Percentiles rank a stretch among this genome's conserved stretches.
These are phyloP conservation scores for Menidia menidia DNA, from an alignment of 2,797 vertebrate genomes.

Conservation along the genomic window DNA sequence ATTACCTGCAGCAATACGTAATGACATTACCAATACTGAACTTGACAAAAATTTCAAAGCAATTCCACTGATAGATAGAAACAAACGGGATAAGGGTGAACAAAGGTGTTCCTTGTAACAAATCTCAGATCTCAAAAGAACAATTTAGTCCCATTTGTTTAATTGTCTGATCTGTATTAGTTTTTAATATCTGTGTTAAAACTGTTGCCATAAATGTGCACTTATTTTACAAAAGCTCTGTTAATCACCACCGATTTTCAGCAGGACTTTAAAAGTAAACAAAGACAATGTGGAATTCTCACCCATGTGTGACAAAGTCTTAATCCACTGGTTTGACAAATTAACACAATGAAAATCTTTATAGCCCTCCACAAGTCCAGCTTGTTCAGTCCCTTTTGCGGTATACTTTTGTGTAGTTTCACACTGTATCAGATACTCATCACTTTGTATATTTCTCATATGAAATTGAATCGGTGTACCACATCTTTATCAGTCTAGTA, in stretches of 20 bases:
- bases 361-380: neutral
- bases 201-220: neutral
- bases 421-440: no score
- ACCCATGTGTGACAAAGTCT: constrained; percentile 4
- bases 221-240: neutral
- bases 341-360: neutral
- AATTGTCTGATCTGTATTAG: no score
- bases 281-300: neutral
- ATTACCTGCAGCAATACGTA: neutral
- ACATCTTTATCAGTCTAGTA: no score
- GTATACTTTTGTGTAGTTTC: no score
- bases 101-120: no score
- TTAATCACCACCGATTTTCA: neutral
- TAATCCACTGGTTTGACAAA: constrained; percentile 6
- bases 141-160: neutral
- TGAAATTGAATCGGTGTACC: no score
- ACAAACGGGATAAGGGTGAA: no score
- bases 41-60: neutral
- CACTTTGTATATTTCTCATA: no score
- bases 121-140: neutral
- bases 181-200: neutral
- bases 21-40: neutral
- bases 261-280: neutral
- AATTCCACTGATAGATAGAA: no score
- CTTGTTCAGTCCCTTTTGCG: neutral